Evolutionary conservation across 2,888 invertebrate species (phyloP).

Genomic region (Cephalotes varians): DNA sequence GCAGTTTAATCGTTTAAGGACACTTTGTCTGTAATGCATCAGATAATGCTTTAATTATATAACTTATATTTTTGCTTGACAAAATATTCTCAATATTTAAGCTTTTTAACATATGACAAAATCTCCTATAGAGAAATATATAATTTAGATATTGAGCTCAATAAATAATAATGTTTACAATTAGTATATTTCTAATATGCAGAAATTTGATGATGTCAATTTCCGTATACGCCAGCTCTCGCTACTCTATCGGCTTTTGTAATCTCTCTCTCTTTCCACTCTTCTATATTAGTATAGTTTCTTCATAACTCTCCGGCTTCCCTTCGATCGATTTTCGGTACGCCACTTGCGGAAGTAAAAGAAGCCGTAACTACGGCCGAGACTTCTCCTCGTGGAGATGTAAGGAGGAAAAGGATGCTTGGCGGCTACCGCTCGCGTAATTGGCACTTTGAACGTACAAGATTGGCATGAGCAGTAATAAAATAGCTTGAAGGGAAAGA

Average conservation of each 20-base stretch:
- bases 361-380: slow-evolving; percentile 50
- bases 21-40: neutral
- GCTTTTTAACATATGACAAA: neutral
- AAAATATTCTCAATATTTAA: neutral
- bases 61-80: neutral
- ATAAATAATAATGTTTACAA: neutral
- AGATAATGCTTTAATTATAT: neutral
- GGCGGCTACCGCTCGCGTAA: slow-evolving; percentile 64
- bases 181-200: slow-evolving; percentile 11
- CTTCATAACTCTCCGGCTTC: slow-evolving; percentile 34
- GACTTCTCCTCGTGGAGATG: slow-evolving; percentile 51
- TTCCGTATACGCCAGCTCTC: neutral
- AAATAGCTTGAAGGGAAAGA: slow-evolving; percentile 56
- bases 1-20: neutral
- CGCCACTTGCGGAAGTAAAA: slow-evolving; percentile 44
- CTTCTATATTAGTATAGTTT: slow-evolving; percentile 45
- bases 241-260: slow-evolving; percentile 2
- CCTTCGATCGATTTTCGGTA: slow-evolving; percentile 31
- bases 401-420: slow-evolving; percentile 52
- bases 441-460: slow-evolving; percentile 71
- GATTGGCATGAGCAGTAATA: slow-evolving; percentile 67
- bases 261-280: slow-evolving; percentile 11
- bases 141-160: neutral
- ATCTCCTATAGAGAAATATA: neutral
- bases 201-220: slow-evolving; percentile 10